A percentile compares a stretch with the other conserved stretches of the same genome.
Conservation (phyloP, 1,140 invertebrate genomes). For the Pseudoatta argentina region DNA sequence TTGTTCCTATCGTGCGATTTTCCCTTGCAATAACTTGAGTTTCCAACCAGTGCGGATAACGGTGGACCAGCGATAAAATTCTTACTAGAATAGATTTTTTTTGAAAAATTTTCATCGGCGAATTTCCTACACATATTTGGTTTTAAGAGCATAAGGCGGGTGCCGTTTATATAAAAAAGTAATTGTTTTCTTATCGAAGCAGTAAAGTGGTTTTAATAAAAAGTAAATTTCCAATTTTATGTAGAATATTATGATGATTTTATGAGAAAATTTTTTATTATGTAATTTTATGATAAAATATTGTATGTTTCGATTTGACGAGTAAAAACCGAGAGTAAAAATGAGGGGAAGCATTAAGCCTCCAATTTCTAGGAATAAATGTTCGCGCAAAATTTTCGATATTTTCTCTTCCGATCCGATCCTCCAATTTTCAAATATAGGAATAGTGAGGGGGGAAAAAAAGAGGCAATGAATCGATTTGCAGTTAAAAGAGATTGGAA, state of each 20-base stretch:
- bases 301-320: conserved; percentile 5
- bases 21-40: conserved; percentile 29
- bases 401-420: conserved; percentile 13
- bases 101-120: neutral
- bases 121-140: neutral
- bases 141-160: neutral
- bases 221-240: neutral
- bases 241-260: too few species aligned
- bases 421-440: conserved; percentile 33
- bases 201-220: neutral
- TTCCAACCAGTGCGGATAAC: neutral
- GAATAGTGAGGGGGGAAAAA: neutral
- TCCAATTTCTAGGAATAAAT: conserved; percentile 15
- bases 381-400: conserved; percentile 15
- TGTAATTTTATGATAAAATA: conserved; percentile 8
- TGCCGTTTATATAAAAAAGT: neutral
- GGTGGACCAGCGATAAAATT: conserved; percentile 26
- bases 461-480: conserved; percentile 44
- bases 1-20: conserved; percentile 7
- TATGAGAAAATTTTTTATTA: too few species aligned
- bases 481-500: conserved; percentile 42
- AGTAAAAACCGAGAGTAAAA: neutral
- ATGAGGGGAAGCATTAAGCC: neutral
- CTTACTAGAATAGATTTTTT: conserved; percentile 19
- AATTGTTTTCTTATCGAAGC: neutral